Evolutionary conservation across 2,888 invertebrate species (phyloP).

Genomic region (Coelinius sp.): DNA sequence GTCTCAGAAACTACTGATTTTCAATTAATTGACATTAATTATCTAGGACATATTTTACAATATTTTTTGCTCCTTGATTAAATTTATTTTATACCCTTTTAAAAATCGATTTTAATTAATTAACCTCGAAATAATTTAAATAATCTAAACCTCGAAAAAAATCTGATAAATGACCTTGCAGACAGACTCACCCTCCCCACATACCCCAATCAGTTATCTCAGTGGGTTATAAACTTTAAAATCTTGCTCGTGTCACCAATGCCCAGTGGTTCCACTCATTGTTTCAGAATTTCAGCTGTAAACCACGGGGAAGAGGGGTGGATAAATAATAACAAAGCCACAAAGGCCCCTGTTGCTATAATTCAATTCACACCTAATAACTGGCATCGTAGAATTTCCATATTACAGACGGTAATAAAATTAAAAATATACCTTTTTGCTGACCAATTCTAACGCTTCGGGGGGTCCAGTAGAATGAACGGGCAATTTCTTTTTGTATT

Average conservation of each 20-base stretch:
- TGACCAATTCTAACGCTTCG: conserved; percentile 51
- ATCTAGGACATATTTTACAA: no score
- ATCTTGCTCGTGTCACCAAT: conserved; percentile 8
- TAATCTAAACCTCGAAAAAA: neutral
- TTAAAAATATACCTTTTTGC: conserved; percentile 30
- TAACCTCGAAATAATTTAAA: neutral
- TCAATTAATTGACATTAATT: no score
- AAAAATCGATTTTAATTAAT: neutral
- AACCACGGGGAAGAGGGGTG: conserved; percentile 11
- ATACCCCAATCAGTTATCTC: conserved; percentile 30
- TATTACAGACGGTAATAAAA: conserved; percentile 42
- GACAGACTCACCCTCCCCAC: neutral
- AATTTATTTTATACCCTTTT: conserved; percentile 9
- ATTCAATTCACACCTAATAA: conserved; percentile 68
- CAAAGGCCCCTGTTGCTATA: conserved; percentile 54
- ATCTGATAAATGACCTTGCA: conserved; percentile 13
- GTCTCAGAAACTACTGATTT: no score
- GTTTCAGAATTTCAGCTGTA: neutral
- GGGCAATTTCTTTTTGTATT: conserved; percentile 15
- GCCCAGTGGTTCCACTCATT: neutral
- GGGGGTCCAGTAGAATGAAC: conserved; percentile 53
- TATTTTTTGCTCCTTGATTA: neutral
- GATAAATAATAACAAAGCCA: conserved; percentile 59
- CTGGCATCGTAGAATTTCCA: conserved; percentile 57
- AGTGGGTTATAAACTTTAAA: conserved; percentile 6